Evolutionary conservation across 2,888 invertebrate species (phyloP), one percentile per base, ranked within the genome.

Genomic region (Dinocampus coccinellae): DNA sequence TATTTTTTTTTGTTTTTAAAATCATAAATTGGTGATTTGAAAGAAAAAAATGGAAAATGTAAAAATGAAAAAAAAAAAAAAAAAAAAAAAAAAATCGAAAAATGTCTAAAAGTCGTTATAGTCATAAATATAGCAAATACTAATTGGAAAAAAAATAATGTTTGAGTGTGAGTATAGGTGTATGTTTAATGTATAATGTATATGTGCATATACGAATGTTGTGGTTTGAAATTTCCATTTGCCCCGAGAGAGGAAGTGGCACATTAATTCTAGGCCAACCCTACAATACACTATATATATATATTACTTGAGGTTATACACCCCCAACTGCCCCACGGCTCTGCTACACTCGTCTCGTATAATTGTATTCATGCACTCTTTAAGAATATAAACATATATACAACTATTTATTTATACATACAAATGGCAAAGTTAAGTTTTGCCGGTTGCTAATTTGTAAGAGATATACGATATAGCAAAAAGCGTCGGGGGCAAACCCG

Each of bases 261-360:
- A 79, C 84, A 85, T 85, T 85, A 85, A 85, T 85, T 85, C 80
- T 80, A 64, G 81, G 81, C 79, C 81, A 82, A 79, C 84, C 84
- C 82, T 81, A 60, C 36, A 47, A 16, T 29, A 4, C 3, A 29
- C 3, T 4, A 29, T 29, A 60, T 47, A 69, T 26, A 26, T 55
- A 58, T 57, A 34, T n/a, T 65, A 13, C 52, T 53, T 10, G 52
- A 13, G 52, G 33, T 63, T 65, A 47, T 9, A 58, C 47, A 68
- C 60, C 42, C 60, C 57, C 60, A 47, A 65, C 68, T 62, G 16
- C 52, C 67, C 42, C 57, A 57, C 55, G 42, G 16, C 26, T 24
- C 52, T 69, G 29, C 63, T 22, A 66, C 66, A 66, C 39, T 36
- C 29, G 53, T 36, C 65, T 65, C 26, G 36, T 63, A 53, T 39